Percentiles rank a stretch among this genome's conserved stretches.
phyloP scores from a whole-genome alignment of 2,113 vertebrate genomes.

The Phylloscopus whistleri region DNA sequence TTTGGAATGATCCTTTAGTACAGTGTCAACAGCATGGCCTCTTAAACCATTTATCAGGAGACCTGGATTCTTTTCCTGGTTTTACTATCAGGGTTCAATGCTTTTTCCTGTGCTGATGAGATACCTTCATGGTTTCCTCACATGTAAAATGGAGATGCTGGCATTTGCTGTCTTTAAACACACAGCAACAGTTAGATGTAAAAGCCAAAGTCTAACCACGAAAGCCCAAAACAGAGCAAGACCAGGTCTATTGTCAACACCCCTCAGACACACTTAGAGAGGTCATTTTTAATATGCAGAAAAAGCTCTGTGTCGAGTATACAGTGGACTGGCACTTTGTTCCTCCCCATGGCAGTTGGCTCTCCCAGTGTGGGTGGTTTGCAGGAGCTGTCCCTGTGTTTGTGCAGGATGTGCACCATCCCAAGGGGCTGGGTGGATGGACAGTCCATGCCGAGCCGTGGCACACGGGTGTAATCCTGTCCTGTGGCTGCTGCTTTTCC shows the following conservation, averaged over 20 bases:
- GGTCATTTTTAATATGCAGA: not conserved
- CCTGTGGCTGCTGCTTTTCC: not conserved
- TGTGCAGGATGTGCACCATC: not conserved
- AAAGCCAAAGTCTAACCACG: not conserved
- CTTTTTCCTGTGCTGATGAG: not conserved
- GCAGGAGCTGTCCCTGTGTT: fast-evolving
- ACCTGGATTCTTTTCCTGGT: not conserved
- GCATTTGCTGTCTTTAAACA: not conserved
- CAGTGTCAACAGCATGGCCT: fast-evolving
- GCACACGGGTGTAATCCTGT: fast-evolving
- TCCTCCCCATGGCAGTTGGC: fast-evolving
- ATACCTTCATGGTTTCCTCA: not conserved
- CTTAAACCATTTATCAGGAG: not conserved
- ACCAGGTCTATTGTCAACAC: not conserved
- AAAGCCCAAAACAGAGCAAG: not conserved
- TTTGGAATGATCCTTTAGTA: not conserved
- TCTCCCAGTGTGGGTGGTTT: not conserved
- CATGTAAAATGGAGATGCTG: not conserved
- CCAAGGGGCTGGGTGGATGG: not conserved
- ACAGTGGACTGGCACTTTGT: not conserved
- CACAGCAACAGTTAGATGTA: not conserved
- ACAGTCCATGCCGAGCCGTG: fast-evolving
- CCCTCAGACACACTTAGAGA: fast-evolving
- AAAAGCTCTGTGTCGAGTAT: not conserved
- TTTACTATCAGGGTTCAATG: not conserved